These are phyloP conservation scores for Myotis vivesi DNA, from an alignment of 2,797 vertebrate species.

Conservation along the genomic window DNA sequence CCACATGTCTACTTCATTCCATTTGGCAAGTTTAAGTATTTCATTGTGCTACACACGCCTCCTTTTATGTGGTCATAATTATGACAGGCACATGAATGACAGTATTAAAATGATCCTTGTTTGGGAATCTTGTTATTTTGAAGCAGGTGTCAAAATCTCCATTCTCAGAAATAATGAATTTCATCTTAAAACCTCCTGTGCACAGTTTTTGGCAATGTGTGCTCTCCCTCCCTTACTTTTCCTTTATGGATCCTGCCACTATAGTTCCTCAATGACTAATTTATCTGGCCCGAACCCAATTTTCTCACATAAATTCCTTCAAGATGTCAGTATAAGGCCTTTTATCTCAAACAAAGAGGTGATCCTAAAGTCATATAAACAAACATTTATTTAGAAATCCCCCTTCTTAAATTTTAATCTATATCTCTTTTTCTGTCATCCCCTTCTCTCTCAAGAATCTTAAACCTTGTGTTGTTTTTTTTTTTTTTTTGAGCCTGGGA, in stretches of 20 bases:
- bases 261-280: neutral
- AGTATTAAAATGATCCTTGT: conserved; percentile 58
- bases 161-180: conserved; percentile 56
- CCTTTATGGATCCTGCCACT: neutral
- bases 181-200: neutral
- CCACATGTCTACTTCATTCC: conserved; percentile 19
- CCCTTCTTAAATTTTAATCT: neutral
- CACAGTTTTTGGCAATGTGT: conserved; percentile 30
- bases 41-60: conserved; percentile 50
- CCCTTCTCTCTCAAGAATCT: neutral
- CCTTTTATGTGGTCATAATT: conserved; percentile 60
- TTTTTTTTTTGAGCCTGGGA: neutral
- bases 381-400: neutral
- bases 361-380: neutral
- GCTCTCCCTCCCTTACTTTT: neutral
- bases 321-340: neutral
- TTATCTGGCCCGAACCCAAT: neutral
- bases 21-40: conserved; percentile 56
- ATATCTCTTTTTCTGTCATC: neutral
- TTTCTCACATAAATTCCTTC: neutral
- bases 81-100: conserved; percentile 62
- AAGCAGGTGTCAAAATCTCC: conserved; percentile 64
- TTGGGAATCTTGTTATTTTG: conserved; percentile 56
- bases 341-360: neutral
- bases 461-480: neutral